Conservation (phyloP, 1,140 invertebrate species). For the Zaprionus kolodkinae region DNA sequence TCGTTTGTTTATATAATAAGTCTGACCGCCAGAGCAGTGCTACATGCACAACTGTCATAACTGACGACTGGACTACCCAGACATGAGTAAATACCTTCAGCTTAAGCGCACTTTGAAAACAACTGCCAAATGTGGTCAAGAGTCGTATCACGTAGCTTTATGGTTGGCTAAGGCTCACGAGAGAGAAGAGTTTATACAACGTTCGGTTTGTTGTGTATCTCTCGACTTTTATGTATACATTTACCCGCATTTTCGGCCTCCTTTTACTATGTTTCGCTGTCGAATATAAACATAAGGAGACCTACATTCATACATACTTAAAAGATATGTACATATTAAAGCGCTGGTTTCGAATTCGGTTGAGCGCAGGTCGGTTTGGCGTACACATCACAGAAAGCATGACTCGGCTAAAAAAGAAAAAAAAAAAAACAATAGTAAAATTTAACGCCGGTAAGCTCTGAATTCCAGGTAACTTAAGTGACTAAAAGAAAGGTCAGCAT, state of each 20-base stretch:
- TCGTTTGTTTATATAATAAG: background rate
- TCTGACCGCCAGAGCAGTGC: background rate
- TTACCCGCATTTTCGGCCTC: background rate
- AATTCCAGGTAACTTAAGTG: background rate
- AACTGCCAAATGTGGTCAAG: conserved; percentile 1
- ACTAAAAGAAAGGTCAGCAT: background rate
- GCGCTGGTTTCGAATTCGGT: conserved; percentile 4
- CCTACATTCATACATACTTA: conserved; percentile 1
- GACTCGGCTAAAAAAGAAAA: background rate
- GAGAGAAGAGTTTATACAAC: background rate
- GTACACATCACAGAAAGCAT: background rate
- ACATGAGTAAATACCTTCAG: background rate
- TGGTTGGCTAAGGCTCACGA: background rate
- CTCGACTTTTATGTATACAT: background rate
- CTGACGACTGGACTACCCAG: background rate
- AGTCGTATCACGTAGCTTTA: background rate
- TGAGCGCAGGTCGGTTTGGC: conserved; percentile 23
- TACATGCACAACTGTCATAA: background rate
- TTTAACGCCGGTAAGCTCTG: background rate
- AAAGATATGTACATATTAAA: conserved; percentile 18
- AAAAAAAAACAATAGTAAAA: background rate
- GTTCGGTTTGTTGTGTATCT: background rate
- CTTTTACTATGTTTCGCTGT: background rate
- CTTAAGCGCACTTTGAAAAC: conserved; percentile 1
- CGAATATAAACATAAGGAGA: background rate